phyloP scores from a whole-genome alignment of 1,140 invertebrate genomes.

The Lutraria rhynchaena region DNA sequence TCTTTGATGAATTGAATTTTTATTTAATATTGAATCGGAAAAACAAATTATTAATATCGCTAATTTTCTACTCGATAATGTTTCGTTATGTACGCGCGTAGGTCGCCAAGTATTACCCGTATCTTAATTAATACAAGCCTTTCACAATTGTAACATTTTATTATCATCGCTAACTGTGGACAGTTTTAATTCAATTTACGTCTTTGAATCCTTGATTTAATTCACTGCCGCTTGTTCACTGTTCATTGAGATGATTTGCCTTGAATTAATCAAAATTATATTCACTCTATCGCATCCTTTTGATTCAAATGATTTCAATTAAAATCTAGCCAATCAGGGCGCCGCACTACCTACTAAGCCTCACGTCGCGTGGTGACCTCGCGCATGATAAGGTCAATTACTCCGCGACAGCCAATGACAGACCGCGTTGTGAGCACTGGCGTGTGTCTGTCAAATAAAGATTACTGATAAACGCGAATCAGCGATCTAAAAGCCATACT shows the following conservation, averaged over 20 bases:
- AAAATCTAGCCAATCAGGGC: conserved; percentile 25
- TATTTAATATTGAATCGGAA: too few species aligned
- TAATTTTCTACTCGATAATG: too few species aligned
- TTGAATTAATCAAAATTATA: conserved; percentile 40
- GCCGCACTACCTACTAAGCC: neutral
- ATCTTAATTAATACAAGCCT: conserved; percentile 22
- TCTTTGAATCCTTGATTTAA: conserved; percentile 19
- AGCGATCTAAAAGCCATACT: neutral
- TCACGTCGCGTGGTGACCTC: neutral
- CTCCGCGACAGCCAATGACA: conserved; percentile 11
- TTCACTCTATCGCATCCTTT: conserved; percentile 24
- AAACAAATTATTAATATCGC: too few species aligned
- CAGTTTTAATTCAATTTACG: conserved; percentile 34
- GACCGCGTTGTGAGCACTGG: neutral
- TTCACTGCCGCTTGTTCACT: conserved; percentile 36
- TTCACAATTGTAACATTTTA: conserved; percentile 7
- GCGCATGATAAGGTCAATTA: conserved; percentile 12
- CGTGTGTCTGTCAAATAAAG: conserved; percentile 33
- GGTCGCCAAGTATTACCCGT: conserved; percentile 25
- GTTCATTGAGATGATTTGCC: conserved; percentile 20
- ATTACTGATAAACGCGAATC: conserved; percentile 7
- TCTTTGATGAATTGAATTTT: too few species aligned
- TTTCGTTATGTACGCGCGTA: too few species aligned
- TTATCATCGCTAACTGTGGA: conserved; percentile 6
- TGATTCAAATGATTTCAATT: conserved; percentile 23